phyloP scores from a whole-genome alignment of 2,797 vertebrate genomes.

The Mus spretus region DNA sequence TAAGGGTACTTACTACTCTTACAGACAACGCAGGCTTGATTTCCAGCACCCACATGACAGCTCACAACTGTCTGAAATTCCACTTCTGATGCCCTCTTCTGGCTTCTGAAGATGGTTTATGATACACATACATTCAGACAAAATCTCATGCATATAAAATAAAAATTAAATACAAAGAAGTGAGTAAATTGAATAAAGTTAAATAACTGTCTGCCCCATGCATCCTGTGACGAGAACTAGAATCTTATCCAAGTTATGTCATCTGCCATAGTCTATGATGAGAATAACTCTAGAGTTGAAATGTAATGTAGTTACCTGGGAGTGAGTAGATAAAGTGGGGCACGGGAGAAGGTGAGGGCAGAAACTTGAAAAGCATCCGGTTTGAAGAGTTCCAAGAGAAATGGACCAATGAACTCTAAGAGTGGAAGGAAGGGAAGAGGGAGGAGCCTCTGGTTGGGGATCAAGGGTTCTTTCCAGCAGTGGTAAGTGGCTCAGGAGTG shows the following conservation, averaged over 20 bases:
- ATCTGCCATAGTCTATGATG: background rate
- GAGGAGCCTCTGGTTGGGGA: background rate
- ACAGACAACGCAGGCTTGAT: background rate
- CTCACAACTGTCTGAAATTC: background rate
- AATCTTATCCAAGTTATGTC: background rate
- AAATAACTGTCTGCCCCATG: background rate
- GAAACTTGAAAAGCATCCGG: constrained; percentile 17
- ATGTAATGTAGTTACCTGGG: background rate
- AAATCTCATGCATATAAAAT: background rate
- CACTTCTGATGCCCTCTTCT: background rate
- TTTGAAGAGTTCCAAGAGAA: background rate
- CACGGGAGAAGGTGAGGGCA: background rate
- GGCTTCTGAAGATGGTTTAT: background rate
- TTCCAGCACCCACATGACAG: background rate
- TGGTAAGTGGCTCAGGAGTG: background rate
- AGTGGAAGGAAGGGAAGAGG: background rate
- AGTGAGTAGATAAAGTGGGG: background rate
- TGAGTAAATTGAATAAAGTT: constrained; percentile 23
- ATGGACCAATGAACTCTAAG: background rate
- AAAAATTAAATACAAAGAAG: background rate
- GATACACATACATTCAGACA: background rate
- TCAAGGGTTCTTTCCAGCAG: background rate
- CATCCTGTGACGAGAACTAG: background rate
- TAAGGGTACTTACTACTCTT: background rate
- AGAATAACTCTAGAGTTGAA: background rate